A percentile compares a stretch with the other conserved stretches of the same genome.
Conservation (phyloP, 2,113 vertebrate genomes). For the Barnardius zonarius region DNA sequence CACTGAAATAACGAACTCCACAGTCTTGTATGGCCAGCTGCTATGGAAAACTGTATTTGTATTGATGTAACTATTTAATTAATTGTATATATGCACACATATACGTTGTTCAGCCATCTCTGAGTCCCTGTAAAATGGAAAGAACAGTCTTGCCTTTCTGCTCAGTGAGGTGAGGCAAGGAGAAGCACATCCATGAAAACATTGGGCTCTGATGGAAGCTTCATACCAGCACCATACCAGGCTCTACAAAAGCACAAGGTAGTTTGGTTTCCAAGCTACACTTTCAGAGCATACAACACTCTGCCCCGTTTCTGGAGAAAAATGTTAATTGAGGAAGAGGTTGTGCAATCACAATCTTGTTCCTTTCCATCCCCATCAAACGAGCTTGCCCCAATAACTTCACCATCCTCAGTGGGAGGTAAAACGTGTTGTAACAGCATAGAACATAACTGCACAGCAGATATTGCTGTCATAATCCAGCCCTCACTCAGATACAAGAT, state of each 20-base stretch:
- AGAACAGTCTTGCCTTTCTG: background rate
- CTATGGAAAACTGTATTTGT: background rate
- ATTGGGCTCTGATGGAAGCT: background rate
- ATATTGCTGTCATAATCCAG: background rate
- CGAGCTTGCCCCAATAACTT: background rate
- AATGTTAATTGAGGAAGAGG: background rate
- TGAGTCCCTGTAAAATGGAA: background rate
- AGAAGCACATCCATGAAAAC: rapidly evolving
- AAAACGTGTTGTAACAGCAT: background rate
- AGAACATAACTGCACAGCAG: background rate
- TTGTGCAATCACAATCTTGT: background rate
- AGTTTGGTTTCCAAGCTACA: background rate
- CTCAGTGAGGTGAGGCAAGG: background rate
- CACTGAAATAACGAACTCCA: background rate
- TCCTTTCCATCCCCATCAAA: background rate
- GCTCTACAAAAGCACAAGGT: background rate
- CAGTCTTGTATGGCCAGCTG: background rate
- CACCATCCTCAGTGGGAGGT: background rate
- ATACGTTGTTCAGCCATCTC: background rate
- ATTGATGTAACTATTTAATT: background rate
- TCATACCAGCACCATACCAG: background rate
- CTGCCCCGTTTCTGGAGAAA: background rate
- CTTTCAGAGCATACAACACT: background rate
- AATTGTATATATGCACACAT: background rate
- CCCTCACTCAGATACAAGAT: background rate